Percentiles rank a stretch among this genome's conserved stretches.
Evolutionary conservation across 1,140 invertebrate species (phyloP).

Genomic region (Drosophila subpulchrella): DNA sequence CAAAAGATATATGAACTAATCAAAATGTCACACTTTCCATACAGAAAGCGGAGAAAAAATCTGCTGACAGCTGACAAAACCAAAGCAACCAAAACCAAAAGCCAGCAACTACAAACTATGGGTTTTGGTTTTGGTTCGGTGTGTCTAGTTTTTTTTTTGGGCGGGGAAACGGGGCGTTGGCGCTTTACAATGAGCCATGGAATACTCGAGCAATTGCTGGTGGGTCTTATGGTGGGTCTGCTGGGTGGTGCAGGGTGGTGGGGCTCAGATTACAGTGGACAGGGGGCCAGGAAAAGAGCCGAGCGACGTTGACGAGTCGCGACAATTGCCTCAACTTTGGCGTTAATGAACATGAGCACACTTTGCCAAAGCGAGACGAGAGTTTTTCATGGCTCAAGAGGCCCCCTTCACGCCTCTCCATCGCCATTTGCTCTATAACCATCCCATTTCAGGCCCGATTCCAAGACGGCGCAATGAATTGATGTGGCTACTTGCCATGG

Average conservation of each 20-base stretch:
- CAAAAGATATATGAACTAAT: slow-evolving; percentile 63
- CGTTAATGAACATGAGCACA: slow-evolving; percentile 83
- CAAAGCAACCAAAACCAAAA: slow-evolving; percentile 61
- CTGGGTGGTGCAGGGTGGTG: background rate
- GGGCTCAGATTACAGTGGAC: slow-evolving; percentile 65
- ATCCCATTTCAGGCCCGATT: slow-evolving; percentile 28
- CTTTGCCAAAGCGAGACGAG: slow-evolving; percentile 61
- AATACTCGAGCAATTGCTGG: slow-evolving; percentile 65
- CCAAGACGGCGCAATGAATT: slow-evolving; percentile 65
- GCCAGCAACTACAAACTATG: slow-evolving; percentile 21
- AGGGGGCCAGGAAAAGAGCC: slow-evolving; percentile 14
- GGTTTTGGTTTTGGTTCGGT: background rate
- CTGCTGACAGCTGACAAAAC: slow-evolving; percentile 78
- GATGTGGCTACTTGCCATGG: slow-evolving; percentile 54
- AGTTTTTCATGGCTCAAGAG: slow-evolving; percentile 39
- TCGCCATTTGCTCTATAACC: background rate
- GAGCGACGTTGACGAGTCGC: slow-evolving; percentile 53
- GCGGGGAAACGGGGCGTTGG: slow-evolving; percentile 22
- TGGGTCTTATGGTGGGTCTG: background rate
- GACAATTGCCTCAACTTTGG: slow-evolving; percentile 82
- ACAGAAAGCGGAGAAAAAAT: slow-evolving; percentile 59
- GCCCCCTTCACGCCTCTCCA: slow-evolving; percentile 2
- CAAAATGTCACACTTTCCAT: slow-evolving; percentile 81
- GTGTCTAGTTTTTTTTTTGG: slow-evolving; percentile 7
- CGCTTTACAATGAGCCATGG: slow-evolving; percentile 68